Percentiles rank a stretch among this genome's conserved stretches.
Evolutionary conservation across 2,888 invertebrate genomes (phyloP).

Genomic region (Campoletis raptor): DNA sequence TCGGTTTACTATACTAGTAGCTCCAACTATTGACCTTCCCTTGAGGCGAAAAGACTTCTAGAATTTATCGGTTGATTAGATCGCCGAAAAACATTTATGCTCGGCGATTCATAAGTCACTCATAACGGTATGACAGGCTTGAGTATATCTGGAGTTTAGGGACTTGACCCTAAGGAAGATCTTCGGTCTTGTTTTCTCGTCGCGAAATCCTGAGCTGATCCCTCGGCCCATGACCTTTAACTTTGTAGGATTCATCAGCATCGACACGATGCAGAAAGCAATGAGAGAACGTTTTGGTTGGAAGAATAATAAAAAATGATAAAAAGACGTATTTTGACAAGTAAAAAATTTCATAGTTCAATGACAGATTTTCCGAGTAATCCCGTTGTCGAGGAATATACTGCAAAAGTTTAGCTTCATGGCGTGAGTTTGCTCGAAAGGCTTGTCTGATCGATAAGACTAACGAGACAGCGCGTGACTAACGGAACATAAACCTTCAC

Average conservation of each 20-base stretch:
- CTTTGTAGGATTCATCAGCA: constrained; percentile 15
- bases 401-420: constrained; percentile 64
- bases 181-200: background rate
- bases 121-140: background rate
- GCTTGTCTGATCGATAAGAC: constrained; percentile 74
- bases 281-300: constrained; percentile 34
- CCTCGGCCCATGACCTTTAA: constrained; percentile 43
- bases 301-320: constrained; percentile 40
- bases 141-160: background rate
- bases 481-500: constrained; percentile 75
- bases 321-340: constrained; percentile 42
- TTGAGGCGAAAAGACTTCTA: background rate
- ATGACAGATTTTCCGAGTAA: constrained; percentile 63
- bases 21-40: background rate
- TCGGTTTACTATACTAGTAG: background rate
- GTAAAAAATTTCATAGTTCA: constrained; percentile 62
- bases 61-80: background rate
- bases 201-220: constrained; percentile 4
- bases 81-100: background rate
- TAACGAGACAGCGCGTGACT: constrained; percentile 73
- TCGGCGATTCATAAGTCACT: background rate
- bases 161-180: constrained; percentile 28
- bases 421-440: constrained; percentile 53
- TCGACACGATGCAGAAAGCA: constrained; percentile 14
- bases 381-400: constrained; percentile 67